Base-by-base conservation (phyloP, 2,888 invertebrate genomes). In the Julus scanicus region DNA sequence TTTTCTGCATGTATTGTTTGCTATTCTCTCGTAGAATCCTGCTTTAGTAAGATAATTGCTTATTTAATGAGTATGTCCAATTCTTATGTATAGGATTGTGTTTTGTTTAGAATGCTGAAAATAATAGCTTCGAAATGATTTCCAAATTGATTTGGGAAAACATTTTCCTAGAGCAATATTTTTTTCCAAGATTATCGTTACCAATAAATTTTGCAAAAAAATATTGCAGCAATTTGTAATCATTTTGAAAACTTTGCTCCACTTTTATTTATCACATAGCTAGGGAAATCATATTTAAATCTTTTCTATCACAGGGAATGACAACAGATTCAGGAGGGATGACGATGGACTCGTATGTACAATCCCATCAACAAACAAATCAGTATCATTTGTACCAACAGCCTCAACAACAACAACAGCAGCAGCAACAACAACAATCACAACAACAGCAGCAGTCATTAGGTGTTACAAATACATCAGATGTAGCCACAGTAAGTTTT, bases 361-460 rank as follows among this genome's bases (percentile, higher is more conserved):
- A 89, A 88, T 88, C 89, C 40, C 89, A 89, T 89, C 89, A 89
- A 88, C 90, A 89, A 87, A 89, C 86, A 63, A 87, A 90, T 44
- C 89, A 89, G n/a, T 90, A 89, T 87, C 89, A 89, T 71, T 87
- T 90, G 5, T 90, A 90, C 11, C 87, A 87, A 44, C 87, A 87
- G 87, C 44, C 86, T 80, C 80, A 29, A 63, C 87, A 86, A n/a
- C 86, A 86, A n/a, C 86, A 86, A 8, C 86, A 86, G 48, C 87
- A 86, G 48, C 86, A 86, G 48, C 86, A 63, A 44, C 83, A 87
- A 20, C 87, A 17, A 29, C 83, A 40, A 40, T 83, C 37, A 44
- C 83, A 87, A 20, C 87, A 57, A 29, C 87, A 87, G 29, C 87
- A 87, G 11, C 88, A 88, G 86, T 63, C 85, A 88, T 88, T 88